These are phyloP conservation scores for Sminthopsis crassicaudata DNA, from an alignment of 2,113 vertebrate genomes.

Conservation along the genomic window DNA sequence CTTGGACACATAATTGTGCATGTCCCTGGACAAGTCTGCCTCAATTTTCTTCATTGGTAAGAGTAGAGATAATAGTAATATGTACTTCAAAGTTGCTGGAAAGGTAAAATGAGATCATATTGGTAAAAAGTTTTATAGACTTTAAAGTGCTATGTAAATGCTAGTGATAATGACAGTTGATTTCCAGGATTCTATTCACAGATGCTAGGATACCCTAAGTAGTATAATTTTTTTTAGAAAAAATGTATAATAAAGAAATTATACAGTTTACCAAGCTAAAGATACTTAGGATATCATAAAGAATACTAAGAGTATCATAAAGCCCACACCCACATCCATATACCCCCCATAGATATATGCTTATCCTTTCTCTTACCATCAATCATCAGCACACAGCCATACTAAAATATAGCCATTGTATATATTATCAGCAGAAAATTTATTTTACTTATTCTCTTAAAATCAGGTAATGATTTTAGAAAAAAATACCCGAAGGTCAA, in stretches of 20 bases:
- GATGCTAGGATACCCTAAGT: not conserved
- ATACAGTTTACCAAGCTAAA: not conserved
- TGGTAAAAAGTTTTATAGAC: not conserved
- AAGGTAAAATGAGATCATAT: not conserved
- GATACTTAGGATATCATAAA: too few relatives aligned
- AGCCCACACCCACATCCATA: not conserved
- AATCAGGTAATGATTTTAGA: not conserved
- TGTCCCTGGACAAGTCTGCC: not conserved
- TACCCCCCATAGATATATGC: not conserved
- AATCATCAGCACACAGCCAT: constrained; percentile 7
- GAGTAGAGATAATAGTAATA: too few relatives aligned
- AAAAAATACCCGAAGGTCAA: not conserved
- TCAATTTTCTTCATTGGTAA: not conserved
- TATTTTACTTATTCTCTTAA: not conserved
- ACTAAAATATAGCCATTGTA: not conserved
- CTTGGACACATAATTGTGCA: not conserved
- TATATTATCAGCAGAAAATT: not conserved
- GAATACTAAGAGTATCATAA: not conserved
- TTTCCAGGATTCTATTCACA: not conserved
- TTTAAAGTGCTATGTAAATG: not conserved
- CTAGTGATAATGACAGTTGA: not conserved
- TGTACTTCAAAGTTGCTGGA: too few relatives aligned
- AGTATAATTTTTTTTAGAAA: not conserved
- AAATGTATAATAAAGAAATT: not conserved
- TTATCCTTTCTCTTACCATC: not conserved